Evolutionary conservation across 2,113 vertebrate genomes (phyloP), one percentile per base, ranked within the genome.

Genomic region (Hirundichthys speculiger): DNA sequence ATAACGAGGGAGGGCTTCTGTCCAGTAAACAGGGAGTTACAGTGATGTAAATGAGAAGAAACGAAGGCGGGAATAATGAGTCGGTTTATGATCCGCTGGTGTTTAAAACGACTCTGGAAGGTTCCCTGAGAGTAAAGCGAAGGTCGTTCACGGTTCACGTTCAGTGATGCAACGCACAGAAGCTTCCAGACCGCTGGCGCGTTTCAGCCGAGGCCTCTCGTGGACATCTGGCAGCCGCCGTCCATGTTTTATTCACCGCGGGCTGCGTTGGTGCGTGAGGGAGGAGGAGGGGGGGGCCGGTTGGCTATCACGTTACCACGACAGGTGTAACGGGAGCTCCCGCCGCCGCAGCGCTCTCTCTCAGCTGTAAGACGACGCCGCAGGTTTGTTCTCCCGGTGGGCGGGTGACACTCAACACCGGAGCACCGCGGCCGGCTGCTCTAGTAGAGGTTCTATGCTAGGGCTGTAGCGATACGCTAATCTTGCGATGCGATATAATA

Each of bases 161-260:
- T 13, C 50, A 12, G 3, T 4, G 1, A 45, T 40, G 16, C 21
- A 60, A 64, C 14, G 19, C 22, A n/a, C 11, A 13, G 58, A 65
- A 34, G 15, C 11, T 8, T 67, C 10, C 9, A 50, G 45, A 57
- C 56, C n/a, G 48, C 9, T 2, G 1, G 9, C n/a, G 11, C 21
- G 15, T 27, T 27, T 27, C 8, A 27, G 27, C 27, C 27, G 27
- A 27, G 30, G 30, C 9, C 30, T 34, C 50, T 47, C 8, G 13
- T 50, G 75, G 75, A 64, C 75, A 80, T 71, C 73, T 82, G 77
- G 61, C 69, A 19, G 53, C 49, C 78, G 52, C 53, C 59, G 40
- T 52, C 1, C 75, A 88, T 87, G 78, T 84, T 84, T 88, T 74
- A 87, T 87, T 86, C 62, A 90, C 25, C 13, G 13, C 2, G 50